phyloP scores from a whole-genome alignment of 2,113 vertebrate species.

The Todiramphus chloris region DNA sequence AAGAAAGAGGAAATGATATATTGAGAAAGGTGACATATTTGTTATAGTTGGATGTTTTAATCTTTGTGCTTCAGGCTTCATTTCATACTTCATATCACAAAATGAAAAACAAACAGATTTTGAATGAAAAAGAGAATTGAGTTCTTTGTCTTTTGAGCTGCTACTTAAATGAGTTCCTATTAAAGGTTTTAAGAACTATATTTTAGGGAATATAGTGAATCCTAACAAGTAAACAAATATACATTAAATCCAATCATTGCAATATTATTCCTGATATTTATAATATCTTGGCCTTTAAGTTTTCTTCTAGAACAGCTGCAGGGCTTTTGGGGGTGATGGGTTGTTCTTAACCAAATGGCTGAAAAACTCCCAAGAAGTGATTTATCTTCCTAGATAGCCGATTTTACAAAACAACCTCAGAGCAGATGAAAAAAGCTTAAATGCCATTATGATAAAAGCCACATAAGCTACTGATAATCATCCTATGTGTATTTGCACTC shows the following conservation, averaged over 20 bases:
- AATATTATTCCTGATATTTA: not conserved
- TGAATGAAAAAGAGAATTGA: not conserved
- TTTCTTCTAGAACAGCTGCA: not conserved
- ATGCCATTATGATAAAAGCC: not conserved
- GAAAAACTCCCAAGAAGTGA: not conserved
- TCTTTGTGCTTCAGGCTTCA: not conserved
- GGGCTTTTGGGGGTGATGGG: not conserved
- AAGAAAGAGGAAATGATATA: not conserved
- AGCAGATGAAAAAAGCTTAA: slow-evolving; percentile 8
- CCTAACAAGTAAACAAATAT: not conserved
- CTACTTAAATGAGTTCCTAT: not conserved
- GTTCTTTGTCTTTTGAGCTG: not conserved
- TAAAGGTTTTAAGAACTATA: not conserved
- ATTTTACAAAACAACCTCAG: not conserved
- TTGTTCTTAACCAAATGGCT: not conserved
- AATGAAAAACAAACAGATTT: not conserved
- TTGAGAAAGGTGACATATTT: not conserved
- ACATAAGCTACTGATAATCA: not conserved
- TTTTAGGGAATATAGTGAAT: not conserved
- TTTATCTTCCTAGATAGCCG: not conserved
- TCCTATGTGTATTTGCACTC: not conserved
- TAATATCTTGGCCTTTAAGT: not conserved
- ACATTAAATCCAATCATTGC: not conserved
- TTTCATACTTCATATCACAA: not conserved
- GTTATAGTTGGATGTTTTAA: not conserved